Conservation (phyloP, 2,888 invertebrate species). For the Cantharis rufa region DNA sequence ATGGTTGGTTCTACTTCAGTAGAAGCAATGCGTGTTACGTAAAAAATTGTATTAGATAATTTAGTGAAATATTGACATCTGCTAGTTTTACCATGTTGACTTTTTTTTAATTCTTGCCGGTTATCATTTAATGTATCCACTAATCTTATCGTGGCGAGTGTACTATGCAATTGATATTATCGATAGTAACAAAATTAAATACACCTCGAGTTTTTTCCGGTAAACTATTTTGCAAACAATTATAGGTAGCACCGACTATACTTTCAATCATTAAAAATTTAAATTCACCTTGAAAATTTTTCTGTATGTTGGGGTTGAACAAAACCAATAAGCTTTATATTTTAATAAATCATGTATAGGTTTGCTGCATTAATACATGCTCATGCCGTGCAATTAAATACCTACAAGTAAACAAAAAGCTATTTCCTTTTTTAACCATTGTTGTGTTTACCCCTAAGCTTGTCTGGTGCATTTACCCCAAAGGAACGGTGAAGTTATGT, state of each 20-base stretch:
- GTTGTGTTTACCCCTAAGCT: background rate
- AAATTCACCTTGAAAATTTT: slow-evolving; percentile 14
- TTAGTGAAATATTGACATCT: background rate
- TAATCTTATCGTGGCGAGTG: background rate
- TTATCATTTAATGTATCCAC: background rate
- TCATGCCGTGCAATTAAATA: background rate
- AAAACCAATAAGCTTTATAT: background rate
- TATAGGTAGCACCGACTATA: background rate
- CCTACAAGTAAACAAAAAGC: background rate
- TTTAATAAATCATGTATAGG: background rate
- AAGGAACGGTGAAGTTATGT: background rate
- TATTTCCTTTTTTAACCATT: background rate
- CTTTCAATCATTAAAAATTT: slow-evolving; percentile 2
- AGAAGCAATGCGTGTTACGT: background rate
- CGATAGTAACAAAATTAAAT: background rate
- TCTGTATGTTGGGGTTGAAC: background rate
- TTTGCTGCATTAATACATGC: background rate
- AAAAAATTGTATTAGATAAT: background rate
- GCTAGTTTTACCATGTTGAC: background rate
- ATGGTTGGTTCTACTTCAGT: background rate
- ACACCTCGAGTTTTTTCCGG: background rate
- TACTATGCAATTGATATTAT: background rate
- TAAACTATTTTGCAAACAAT: background rate
- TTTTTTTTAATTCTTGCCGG: background rate
- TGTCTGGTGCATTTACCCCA: background rate